Evolutionary conservation across 2,888 invertebrate species (phyloP).

Genomic region (Meloe dianella): DNA sequence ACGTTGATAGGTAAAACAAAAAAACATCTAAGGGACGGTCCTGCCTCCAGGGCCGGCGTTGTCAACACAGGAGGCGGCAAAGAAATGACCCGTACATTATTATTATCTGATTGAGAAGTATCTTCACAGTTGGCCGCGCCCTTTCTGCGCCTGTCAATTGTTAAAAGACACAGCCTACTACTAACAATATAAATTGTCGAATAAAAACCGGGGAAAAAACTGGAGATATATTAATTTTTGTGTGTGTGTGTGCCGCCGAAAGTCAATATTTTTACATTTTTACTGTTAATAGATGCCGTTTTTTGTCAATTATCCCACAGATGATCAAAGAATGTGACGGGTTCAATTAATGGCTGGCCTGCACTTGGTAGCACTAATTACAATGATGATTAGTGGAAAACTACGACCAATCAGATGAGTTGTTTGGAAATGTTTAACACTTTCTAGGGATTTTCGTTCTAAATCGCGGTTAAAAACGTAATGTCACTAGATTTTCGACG

Average conservation of each 20-base stretch:
- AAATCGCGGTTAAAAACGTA: too few species aligned
- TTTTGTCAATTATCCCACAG: constrained; percentile 2
- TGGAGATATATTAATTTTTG: background rate
- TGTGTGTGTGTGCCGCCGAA: too few species aligned
- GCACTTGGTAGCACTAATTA: background rate
- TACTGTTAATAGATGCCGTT: background rate
- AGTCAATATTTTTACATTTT: background rate
- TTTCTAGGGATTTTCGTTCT: background rate
- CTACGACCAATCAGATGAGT: background rate
- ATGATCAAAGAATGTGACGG: background rate
- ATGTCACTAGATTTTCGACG: too few species aligned
- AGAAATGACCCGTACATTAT: constrained; percentile 50
- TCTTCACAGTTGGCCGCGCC: constrained; percentile 51
- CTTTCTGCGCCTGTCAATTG: constrained; percentile 52
- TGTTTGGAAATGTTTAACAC: background rate
- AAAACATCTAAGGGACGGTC: constrained; percentile 14
- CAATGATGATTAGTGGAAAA: background rate
- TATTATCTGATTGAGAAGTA: constrained; percentile 52
- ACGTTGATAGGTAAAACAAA: background rate
- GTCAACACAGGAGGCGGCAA: constrained; percentile 45
- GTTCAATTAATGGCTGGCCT: constrained; percentile 9
- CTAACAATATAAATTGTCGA: constrained; percentile 25
- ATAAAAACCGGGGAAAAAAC: background rate
- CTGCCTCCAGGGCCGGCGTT: constrained; percentile 33
- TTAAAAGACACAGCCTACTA: constrained; percentile 45